Evolutionary conservation across 1,140 invertebrate species (phyloP).

Genomic region (Notospermus geniculatus): DNA sequence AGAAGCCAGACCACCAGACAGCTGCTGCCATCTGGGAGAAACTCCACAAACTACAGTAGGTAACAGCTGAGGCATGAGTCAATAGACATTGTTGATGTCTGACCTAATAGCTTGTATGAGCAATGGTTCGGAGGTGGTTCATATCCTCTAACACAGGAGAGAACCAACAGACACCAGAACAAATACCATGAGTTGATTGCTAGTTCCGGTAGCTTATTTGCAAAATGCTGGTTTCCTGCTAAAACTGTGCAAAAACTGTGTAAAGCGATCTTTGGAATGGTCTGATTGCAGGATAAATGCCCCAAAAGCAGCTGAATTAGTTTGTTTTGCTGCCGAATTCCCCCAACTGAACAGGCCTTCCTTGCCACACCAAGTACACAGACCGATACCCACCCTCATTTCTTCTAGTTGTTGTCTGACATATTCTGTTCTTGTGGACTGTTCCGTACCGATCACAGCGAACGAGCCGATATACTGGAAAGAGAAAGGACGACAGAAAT

Average conservation of each 20-base stretch:
- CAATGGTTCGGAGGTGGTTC: no score
- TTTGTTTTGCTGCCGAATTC: not conserved
- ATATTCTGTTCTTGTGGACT: slow-evolving; percentile 64
- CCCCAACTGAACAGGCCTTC: not conserved
- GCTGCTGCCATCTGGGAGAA: no score
- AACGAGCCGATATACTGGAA: slow-evolving; percentile 77
- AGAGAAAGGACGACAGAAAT: slow-evolving; percentile 13
- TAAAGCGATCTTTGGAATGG: not conserved
- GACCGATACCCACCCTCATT: slow-evolving; percentile 61
- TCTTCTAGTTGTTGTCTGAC: slow-evolving; percentile 45
- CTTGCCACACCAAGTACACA: slow-evolving; percentile 3
- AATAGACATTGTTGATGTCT: no score
- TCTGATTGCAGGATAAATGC: not conserved
- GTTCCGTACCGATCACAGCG: slow-evolving; percentile 66
- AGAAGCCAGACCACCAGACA: no score
- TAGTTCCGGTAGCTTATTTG: not conserved
- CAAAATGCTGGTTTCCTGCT: not conserved
- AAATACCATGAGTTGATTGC: not conserved
- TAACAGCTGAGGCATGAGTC: no score
- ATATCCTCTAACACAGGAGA: no score
- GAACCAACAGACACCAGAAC: no score
- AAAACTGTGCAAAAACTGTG: not conserved
- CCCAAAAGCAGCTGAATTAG: not conserved
- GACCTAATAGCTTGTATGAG: no score
- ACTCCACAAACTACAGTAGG: no score